phyloP scores from a whole-genome alignment of 1,140 invertebrate genomes.

The Phortica variegata region DNA sequence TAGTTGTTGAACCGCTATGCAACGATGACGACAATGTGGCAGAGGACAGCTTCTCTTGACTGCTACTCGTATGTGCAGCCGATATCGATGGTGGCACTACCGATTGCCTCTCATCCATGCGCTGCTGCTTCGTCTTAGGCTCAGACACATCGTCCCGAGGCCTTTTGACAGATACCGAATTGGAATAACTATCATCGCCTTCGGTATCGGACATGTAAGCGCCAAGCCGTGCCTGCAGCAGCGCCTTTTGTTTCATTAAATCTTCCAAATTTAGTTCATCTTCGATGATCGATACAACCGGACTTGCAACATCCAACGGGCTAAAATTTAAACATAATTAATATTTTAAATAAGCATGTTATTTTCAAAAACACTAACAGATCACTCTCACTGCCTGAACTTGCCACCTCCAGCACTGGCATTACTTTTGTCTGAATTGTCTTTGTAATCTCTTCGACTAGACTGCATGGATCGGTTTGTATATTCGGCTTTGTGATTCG shows the following conservation, averaged over 20 bases:
- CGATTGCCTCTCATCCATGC: too few relatives aligned
- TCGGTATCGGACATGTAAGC: slow-evolving; percentile 62
- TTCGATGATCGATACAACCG: slow-evolving; percentile 71
- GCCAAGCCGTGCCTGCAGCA: slow-evolving; percentile 65
- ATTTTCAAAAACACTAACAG: slow-evolving; percentile 39
- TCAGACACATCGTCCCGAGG: slow-evolving; percentile 1
- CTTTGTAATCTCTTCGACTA: slow-evolving; percentile 49
- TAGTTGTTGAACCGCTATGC: slow-evolving; percentile 1
- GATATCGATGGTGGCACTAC: too few relatives aligned
- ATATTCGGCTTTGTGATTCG: slow-evolving; percentile 28
- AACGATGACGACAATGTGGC: slow-evolving; percentile 2
- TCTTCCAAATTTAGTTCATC: slow-evolving; percentile 86
- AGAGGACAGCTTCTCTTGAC: background rate
- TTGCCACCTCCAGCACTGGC: slow-evolving; percentile 64
- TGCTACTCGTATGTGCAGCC: slow-evolving; percentile 1
- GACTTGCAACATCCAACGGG: slow-evolving; percentile 70
- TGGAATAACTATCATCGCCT: slow-evolving; percentile 31
- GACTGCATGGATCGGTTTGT: slow-evolving; percentile 46
- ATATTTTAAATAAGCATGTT: too few relatives aligned
- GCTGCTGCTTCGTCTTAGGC: slow-evolving; percentile 1
- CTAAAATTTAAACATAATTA: slow-evolving; percentile 57
- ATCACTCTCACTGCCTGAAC: slow-evolving; percentile 70
- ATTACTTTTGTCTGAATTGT: slow-evolving; percentile 50
- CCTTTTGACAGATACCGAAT: slow-evolving; percentile 19
- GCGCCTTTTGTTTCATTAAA: slow-evolving; percentile 83